These are phyloP conservation scores for Gambusia holbrooki DNA, from an alignment of 2,113 vertebrate species.

Conservation along the genomic window DNA sequence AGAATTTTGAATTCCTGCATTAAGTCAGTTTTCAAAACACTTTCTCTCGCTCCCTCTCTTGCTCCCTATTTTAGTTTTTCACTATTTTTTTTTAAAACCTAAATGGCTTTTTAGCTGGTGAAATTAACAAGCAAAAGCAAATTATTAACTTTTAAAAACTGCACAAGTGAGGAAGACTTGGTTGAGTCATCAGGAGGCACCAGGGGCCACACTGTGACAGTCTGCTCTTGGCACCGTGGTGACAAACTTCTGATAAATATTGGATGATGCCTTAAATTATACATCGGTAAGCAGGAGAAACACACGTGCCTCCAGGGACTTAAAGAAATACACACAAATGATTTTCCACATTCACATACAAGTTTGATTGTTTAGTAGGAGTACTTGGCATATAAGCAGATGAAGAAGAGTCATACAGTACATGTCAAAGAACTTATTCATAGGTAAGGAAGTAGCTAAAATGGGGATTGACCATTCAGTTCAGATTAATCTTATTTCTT, in stretches of 20 bases:
- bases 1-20: no score
- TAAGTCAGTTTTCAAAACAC: no score
- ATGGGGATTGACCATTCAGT: background rate
- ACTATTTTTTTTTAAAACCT: background rate
- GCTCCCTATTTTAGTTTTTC: no score
- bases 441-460: constrained; percentile 16
- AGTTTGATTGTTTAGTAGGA: constrained; percentile 22
- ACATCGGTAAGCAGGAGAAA: constrained; percentile 43
- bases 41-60: no score
- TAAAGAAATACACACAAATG: background rate
- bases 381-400: constrained; percentile 60
- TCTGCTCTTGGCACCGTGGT: constrained; percentile 40
- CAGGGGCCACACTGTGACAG: constrained; percentile 22
- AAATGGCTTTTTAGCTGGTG: background rate
- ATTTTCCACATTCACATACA: background rate
- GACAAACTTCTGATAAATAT: constrained; percentile 62
- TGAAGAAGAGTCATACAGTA: constrained; percentile 27
- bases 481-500: no score
- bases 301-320: constrained; percentile 36
- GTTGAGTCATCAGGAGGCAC: constrained; percentile 27
- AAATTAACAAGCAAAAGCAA: background rate
- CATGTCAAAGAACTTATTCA: constrained; percentile 52
- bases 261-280: constrained; percentile 58
- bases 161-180: constrained; percentile 21
- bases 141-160: background rate